Base-by-base conservation (phyloP, 2,113 vertebrate species). In the Phyllopteryx taeniolatus region DNA sequence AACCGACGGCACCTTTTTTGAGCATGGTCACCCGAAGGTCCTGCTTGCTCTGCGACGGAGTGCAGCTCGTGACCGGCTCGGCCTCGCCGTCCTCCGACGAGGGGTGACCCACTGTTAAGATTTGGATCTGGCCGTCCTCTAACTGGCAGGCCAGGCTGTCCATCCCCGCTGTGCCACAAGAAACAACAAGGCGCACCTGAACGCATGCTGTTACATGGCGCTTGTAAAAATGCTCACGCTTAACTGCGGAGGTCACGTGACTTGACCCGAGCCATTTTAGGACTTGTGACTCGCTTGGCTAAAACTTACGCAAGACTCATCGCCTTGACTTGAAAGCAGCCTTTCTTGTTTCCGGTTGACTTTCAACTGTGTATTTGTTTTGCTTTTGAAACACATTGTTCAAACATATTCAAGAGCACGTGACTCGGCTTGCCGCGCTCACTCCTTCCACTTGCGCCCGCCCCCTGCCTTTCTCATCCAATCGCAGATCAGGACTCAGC, bases 11-110 rank as follows among this genome's bases (percentile, higher is more conserved):
- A 99, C 98, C 98, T 93, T 98, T 98, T 88, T 96, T 99, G 83
- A 98, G 95, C 97, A 98, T 96, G 84, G 93, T 93, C 90, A 95
- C 91, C 79, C 93, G 92, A 79, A 98, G 94, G 75, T 99, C 96
- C 91, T 98, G 96, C 81, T 95, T 96, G 80, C 93, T 92, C 91
- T 95, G 94, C 33, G 84, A 91, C 67, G 93, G 86, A 51, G 92
- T 91, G 84, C 91, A 93, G 84, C 93, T 92, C 85, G 92, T 91
- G 70, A 93, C 90, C 0, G 93, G 90, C 72, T 96, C 96, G 13
- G 89, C 90, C n/a, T 94, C 93, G 7, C 91, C 90, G 78, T 95
- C 95, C 59, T 94, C 94, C 2, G 91, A 82, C 77, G 88, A 85
- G 17, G 86, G 81, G 73, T 94, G 95, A 19, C 94, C 94, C 86